Conservation (phyloP, 2,113 vertebrate species). For the Prietella phreatophila region DNA sequence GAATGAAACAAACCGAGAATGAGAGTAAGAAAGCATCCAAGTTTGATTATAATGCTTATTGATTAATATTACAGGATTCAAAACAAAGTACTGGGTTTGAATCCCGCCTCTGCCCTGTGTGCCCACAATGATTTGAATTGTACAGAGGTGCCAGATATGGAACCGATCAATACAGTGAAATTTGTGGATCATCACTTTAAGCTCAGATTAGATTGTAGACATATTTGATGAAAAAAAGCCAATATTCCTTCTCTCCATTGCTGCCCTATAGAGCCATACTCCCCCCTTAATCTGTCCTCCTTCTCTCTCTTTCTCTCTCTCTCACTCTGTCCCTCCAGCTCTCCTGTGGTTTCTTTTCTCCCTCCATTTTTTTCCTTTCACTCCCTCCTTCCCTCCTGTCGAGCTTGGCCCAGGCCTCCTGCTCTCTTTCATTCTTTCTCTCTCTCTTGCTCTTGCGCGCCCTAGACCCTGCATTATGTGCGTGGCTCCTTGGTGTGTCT, state of each 20-base stretch:
- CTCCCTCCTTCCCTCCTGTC: constrained; percentile 43
- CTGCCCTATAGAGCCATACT: constrained; percentile 14
- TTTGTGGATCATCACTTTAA: not conserved
- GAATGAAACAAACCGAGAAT: not conserved
- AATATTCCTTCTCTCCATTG: constrained; percentile 13
- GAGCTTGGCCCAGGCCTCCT: constrained; percentile 41
- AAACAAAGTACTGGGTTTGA: not conserved
- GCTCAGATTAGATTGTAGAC: not conserved
- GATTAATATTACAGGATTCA: not conserved
- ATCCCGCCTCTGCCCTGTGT: not conserved
- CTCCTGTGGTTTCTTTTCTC: constrained; percentile 47
- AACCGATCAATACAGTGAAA: not conserved
- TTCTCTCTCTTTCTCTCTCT: constrained; percentile 24
- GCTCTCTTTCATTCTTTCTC: constrained; percentile 38
- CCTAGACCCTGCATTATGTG: constrained; percentile 50
- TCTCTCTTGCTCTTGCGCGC: constrained; percentile 10
- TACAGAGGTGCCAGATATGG: not conserved
- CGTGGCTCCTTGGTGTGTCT: constrained; percentile 44
- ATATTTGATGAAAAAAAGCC: not conserved
- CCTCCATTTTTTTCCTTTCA: constrained; percentile 41
- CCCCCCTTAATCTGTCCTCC: constrained; percentile 17
- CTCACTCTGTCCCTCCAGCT: constrained; percentile 3
- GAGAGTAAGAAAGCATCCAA: not conserved
- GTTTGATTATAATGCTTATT: not conserved
- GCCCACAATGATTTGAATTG: not conserved